Base-by-base conservation (phyloP, 1,140 invertebrate genomes). In the Drosophila chauvacae region DNA sequence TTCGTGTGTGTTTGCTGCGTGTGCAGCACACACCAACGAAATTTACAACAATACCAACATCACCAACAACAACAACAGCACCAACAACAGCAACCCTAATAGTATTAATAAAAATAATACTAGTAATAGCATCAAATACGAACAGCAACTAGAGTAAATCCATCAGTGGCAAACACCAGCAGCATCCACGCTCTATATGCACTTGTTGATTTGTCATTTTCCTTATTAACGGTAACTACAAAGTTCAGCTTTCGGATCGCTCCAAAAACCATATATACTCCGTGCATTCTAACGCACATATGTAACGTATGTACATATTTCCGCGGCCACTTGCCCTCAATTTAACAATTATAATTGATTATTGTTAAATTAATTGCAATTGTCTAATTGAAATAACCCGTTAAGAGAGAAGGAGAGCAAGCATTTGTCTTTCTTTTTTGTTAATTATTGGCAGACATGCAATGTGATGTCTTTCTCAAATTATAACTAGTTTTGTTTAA, bases 121-220 rank as follows among this genome's bases (percentile, higher is more conserved):
- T 55, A 37, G 33, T 4, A 55, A 56, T 23, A 39, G 48, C 47
- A 28, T 6, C 47, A 50, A 50, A 55, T 39, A 55, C 14, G 14
- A 61, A 16, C 50, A 78, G 63, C 44, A 85, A 88, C 47, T 88
- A 87, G 83, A 87, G 84, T 87, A 68, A 88, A 88, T 87, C 80
- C 84, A 87, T 88, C 84, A 82, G 62, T 44, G 53, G 48, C 63
- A 44, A 69, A 69, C 57, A 69, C 57, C 70, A 70, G 51, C 68
- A 70, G 57, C 53, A 42, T 58, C 59, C 51, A 64, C 56, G 48
- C 45, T 77, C 44, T 75, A 44, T 28, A 42, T 64, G 42, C 39
- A 35, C 70, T 78, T 57, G 58, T 61, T 53, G 56, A 63, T 56
- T 57, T 57, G 47, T 78, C 42, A 78, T 72, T 78, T 71, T 64